Evolutionary conservation across 2,797 vertebrate species (phyloP).

Genomic region (Poeciliopsis paucimaculata): DNA sequence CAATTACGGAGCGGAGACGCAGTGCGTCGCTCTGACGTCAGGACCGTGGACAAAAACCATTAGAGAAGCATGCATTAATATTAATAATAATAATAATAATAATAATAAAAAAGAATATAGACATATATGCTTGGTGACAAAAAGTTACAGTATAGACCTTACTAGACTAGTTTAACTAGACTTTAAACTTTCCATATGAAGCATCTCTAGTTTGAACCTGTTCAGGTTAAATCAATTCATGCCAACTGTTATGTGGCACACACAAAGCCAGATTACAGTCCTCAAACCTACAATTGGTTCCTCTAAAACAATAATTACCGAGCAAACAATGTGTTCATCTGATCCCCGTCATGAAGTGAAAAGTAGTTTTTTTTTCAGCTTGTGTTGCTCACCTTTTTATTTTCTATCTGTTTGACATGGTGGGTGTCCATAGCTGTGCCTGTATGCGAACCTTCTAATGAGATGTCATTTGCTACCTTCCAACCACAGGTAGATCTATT

Average conservation of each 20-base stretch:
- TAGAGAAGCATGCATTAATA: constrained; percentile 16
- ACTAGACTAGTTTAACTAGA: neutral
- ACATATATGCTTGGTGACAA: neutral
- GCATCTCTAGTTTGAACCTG: neutral
- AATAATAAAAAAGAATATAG: neutral
- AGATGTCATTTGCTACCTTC: neutral
- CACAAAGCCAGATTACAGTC: constrained; percentile 50
- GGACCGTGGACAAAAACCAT: neutral
- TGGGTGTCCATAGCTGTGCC: constrained; percentile 53
- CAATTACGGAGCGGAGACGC: constrained; percentile 50
- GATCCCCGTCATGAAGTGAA: constrained; percentile 5
- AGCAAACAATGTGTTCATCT: constrained; percentile 51
- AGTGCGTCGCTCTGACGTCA: constrained; percentile 57
- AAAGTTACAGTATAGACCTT: neutral
- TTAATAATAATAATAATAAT: too few relatives aligned
- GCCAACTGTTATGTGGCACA: constrained; percentile 17
- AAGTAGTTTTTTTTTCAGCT: neutral
- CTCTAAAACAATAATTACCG: constrained; percentile 66
- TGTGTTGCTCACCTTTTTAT: neutral
- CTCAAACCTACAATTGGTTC: constrained; percentile 50
- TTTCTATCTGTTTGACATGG: constrained; percentile 15
- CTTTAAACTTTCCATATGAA: neutral
- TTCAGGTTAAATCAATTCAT: constrained; percentile 25
- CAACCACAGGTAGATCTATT: neutral
- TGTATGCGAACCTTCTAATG: constrained; percentile 7